Base-by-base conservation (phyloP, 2,888 invertebrate genomes). In the Lasioglossum villosulum region DNA sequence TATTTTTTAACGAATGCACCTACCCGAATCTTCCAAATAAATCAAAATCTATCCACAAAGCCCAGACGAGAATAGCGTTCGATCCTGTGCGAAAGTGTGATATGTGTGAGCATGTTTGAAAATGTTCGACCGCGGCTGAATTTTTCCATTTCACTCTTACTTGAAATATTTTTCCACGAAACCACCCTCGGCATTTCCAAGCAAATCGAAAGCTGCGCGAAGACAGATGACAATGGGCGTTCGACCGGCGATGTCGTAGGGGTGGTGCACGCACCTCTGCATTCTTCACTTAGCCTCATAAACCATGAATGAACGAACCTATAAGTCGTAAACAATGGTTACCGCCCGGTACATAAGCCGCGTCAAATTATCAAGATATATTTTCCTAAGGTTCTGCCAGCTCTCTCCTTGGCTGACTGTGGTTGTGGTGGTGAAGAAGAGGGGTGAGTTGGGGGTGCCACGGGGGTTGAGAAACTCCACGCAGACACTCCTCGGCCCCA, bases 311-410 rank as follows among this genome's bases (percentile, higher is more conserved):
- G 87, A 87, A 86, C 82, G 88, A 84, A 88, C 89, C 91, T 91
- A 90, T 91, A 91, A 91, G 91, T 90, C 92, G 92, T 93, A 94
- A 94, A 94, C 92, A 93, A 93, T 90, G 92, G 92, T 94, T 93
- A 93, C 66, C 90, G 82, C 86, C 75, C 70, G 86, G 88, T 89
- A 84, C 90, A 91, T 91, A 92, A 92, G 92, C 85, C 90, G 91
- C 92, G 93, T 92, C 93, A 92, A 93, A 93, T 93, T 93, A 94
- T 93, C 92, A 92, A 92, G 92, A 93, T 92, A 92, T 91, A 93
- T 91, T 84, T 88, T 81, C 88, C 82, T 84, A 82, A 88, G 89
- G 86, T 81, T 85, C 76, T 76, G 39, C 83, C 75, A 59, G 83
- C 82, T 81, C 82, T 81, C 83, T 87, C 73, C 63, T 72, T 37